Base-by-base conservation (phyloP, 1,140 invertebrate genomes). In the Dendroctonus valens region DNA sequence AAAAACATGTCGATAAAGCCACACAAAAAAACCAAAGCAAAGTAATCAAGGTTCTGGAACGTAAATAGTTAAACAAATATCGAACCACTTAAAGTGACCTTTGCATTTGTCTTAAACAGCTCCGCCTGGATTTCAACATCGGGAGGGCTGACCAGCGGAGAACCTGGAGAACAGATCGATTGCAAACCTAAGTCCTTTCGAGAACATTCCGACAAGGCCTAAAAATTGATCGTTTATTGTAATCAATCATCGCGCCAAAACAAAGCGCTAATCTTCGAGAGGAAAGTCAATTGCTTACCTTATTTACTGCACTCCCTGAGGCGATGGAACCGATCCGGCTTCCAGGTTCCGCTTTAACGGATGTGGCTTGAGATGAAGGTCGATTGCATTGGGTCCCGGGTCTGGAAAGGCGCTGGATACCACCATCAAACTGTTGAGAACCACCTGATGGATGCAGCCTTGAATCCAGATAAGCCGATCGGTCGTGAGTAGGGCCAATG, bases 291-390 rank as follows among this genome's bases (percentile, higher is more conserved):
- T 26, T 26, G 26, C 40, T 65, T 68, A 79, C 75, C 72, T 75
- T 76, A 71, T 81, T 83, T 39, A 71, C 74, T 46, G 76, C 66
- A 63, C 74, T 78, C 26, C 77, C 79, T 7, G 81, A 82, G 37
- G 79, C 78, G 41, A 79, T 78, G 26, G 80, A 81, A 38, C 79
- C 80, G 71, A 82, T 78, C 5, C 72, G 80, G 67, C 84, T 86
- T 0, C 86, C 84, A 5, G 84, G 83, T 70, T 88, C 86, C 0
- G 82, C 86, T 72, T 87, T 87, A 0, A 86, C 79, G 12, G 85
- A 86, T 0, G 85, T 86, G 3, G 83, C 82, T 73, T 83, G 84
- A 37, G 83, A 85, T 0, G 81, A 78, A 8, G 85, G 79, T 11
- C 79, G 74, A 60, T 83, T 77, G 41, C 77, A 73, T 66, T 77